phyloP scores from a whole-genome alignment of 2,797 vertebrate genomes.

The Columba guinea region DNA sequence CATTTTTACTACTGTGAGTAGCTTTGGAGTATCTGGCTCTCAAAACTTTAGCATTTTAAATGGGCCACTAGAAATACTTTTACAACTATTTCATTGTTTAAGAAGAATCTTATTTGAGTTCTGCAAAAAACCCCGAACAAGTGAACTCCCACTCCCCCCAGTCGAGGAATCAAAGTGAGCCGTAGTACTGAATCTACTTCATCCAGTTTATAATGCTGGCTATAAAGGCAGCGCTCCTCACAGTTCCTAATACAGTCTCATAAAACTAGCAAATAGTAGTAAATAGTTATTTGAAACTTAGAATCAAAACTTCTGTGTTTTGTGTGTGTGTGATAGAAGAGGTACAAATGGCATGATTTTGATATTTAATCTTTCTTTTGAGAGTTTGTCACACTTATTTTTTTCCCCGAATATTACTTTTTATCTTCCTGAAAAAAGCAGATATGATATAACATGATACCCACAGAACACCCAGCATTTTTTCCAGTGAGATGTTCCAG shows the following conservation, averaged over 20 bases:
- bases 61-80: background rate
- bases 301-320: background rate
- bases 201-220: background rate
- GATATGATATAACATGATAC: background rate
- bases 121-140: background rate
- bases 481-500: background rate
- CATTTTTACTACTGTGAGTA: background rate
- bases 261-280: background rate
- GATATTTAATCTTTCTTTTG: background rate
- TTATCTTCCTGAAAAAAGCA: background rate
- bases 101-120: background rate
- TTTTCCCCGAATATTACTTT: background rate
- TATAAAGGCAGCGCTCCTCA: background rate
- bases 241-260: background rate
- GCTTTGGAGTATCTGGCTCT: background rate
- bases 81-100: background rate
- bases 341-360: background rate
- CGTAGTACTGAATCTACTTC: background rate
- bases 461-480: background rate
- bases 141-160: fast-evolving
- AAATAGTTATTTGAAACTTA: background rate
- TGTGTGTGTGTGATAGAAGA: fast-evolving
- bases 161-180: background rate
- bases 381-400: background rate
- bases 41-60: background rate